Conservation (phyloP, 2,797 vertebrate genomes). For the Sebastes taczanowskii region DNA sequence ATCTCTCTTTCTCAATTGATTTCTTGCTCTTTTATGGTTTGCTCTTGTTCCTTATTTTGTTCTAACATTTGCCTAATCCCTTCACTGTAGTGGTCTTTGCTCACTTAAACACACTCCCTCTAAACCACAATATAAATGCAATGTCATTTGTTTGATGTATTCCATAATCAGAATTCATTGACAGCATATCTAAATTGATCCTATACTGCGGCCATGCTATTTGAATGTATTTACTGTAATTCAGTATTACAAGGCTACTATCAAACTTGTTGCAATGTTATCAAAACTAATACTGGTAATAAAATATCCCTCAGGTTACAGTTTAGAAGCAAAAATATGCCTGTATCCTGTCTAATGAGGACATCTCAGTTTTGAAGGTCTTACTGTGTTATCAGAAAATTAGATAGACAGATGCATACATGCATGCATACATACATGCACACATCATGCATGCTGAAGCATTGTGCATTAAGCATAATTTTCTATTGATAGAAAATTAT, state of each 20-base stretch:
- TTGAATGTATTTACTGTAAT: not conserved
- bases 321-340: not conserved
- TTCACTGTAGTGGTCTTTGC: not conserved
- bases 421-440: not conserved
- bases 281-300: not conserved
- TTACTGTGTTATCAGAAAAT: not conserved
- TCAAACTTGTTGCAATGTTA: not conserved
- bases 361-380: not conserved
- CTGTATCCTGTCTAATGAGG: not conserved
- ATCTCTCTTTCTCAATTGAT: not conserved
- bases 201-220: not conserved
- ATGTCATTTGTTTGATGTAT: not conserved
- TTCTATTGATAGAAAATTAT: conserved; percentile 9
- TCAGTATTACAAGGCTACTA: not conserved
- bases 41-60: not conserved
- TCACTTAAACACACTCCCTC: not conserved
- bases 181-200: not conserved
- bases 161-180: not conserved
- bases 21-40: not conserved
- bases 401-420: not conserved
- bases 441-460: not conserved
- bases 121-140: not conserved
- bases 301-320: not conserved
- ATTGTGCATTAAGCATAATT: not conserved
- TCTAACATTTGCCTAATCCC: not conserved